Evolutionary conservation across 1,140 invertebrate genomes (phyloP).

Genomic region (Platorchestia sp.): DNA sequence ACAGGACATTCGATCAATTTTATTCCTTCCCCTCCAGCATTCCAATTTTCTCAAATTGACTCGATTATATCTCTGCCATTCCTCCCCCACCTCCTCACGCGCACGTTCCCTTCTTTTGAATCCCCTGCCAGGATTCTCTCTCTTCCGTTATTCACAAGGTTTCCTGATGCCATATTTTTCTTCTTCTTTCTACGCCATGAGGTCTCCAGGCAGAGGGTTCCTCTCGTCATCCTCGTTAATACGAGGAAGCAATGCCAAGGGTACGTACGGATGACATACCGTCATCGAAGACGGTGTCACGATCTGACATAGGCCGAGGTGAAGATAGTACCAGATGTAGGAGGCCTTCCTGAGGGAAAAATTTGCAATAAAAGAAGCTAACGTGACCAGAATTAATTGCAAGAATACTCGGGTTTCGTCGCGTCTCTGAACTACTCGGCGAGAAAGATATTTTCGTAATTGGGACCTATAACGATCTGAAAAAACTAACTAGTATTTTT

Average conservation of each 20-base stretch:
- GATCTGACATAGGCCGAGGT: neutral
- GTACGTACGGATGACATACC: neutral
- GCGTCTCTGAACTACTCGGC: neutral
- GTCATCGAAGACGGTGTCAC: neutral
- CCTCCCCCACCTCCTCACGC: neutral
- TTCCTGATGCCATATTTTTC: conserved; percentile 19
- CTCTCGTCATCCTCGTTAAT: conserved; percentile 27
- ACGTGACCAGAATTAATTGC: neutral
- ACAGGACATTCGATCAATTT: neutral
- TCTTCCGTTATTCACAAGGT: conserved; percentile 38
- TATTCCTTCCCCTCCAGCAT: neutral
- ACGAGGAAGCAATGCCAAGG: conserved; percentile 19
- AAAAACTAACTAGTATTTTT: neutral
- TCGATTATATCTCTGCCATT: neutral
- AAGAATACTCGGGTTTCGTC: neutral
- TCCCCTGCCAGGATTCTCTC: neutral
- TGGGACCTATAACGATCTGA: neutral
- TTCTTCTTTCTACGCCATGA: neutral
- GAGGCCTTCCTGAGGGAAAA: neutral
- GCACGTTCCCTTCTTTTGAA: neutral
- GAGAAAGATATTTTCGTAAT: neutral
- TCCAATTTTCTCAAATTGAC: conserved; percentile 8
- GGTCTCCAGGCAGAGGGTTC: neutral
- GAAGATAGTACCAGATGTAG: neutral
- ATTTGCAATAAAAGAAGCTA: neutral